A percentile compares a stretch with the other conserved stretches of the same genome.
Evolutionary conservation across 2,113 vertebrate species (phyloP).

Genomic region (Sinocyclocheilus anshuiensis): DNA sequence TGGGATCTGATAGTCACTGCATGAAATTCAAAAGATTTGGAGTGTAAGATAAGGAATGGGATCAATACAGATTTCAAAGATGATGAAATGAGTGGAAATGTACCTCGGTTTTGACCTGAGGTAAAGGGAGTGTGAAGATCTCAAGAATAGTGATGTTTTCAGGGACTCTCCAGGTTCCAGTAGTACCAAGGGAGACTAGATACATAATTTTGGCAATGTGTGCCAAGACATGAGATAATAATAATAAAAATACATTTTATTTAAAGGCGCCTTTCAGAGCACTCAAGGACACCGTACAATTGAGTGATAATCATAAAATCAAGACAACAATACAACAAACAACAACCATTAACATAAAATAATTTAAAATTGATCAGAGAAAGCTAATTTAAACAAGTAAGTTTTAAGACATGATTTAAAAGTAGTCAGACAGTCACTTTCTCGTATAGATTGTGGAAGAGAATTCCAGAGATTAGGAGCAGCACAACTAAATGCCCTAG

Average conservation of each 20-base stretch:
- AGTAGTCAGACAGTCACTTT: neutral
- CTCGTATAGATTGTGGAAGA: neutral
- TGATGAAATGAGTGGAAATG: neutral
- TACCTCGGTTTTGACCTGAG: neutral
- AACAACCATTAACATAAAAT: no score
- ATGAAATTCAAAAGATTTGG: neutral
- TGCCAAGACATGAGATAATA: neutral
- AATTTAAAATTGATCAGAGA: no score
- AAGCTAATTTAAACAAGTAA: neutral
- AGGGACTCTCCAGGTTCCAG: neutral
- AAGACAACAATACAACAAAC: no score
- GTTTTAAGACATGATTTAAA: neutral
- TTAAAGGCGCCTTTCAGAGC: no score
- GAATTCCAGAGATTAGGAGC: no score
- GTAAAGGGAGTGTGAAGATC: slow-evolving; percentile 4
- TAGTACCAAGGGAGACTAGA: neutral
- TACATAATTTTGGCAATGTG: neutral
- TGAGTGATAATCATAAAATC: no score
- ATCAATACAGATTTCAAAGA: neutral
- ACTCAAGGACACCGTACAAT: no score
- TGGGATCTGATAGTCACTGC: neutral
- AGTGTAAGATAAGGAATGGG: neutral
- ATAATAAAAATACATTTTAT: no score
- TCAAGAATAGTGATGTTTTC: neutral
- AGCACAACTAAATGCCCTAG: no score